Conservation (phyloP, 2,888 invertebrate genomes). For the Crematogaster levior region DNA sequence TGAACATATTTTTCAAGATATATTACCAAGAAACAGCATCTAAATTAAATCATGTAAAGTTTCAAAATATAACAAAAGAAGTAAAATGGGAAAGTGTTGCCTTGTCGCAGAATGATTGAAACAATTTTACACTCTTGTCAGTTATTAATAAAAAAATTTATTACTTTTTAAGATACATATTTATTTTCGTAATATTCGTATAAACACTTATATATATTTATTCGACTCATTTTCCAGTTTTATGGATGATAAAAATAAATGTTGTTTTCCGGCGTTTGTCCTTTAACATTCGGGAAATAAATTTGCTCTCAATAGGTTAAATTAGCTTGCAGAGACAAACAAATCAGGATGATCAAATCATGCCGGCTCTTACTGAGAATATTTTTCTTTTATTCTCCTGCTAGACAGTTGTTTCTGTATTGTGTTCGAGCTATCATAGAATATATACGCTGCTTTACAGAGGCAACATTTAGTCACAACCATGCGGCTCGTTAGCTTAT, state of each 20-base stretch:
- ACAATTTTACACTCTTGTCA: neutral
- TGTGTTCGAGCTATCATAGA: constrained; percentile 26
- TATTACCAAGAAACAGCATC: neutral
- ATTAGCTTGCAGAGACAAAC: constrained; percentile 14
- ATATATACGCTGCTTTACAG: constrained; percentile 20
- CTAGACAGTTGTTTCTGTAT: constrained; percentile 32
- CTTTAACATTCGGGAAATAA: neutral
- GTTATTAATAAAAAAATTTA: too few relatives aligned
- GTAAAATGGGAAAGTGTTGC: neutral
- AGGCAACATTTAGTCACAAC: constrained; percentile 20
- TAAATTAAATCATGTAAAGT: neutral
- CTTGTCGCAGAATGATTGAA: neutral
- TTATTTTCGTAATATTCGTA: too few relatives aligned
- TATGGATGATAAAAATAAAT: neutral
- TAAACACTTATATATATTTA: neutral
- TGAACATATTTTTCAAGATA: neutral
- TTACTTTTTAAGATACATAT: too few relatives aligned
- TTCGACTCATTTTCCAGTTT: neutral
- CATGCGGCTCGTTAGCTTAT: constrained; percentile 51
- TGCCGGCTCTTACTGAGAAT: neutral
- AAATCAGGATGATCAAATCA: constrained; percentile 25
- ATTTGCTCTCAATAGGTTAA: neutral
- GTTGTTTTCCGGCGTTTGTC: neutral
- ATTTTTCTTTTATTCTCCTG: constrained; percentile 50
- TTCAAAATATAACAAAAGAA: too few relatives aligned